Conservation (phyloP, 2,797 vertebrate genomes). For the Ptychadena robeensis region DNA sequence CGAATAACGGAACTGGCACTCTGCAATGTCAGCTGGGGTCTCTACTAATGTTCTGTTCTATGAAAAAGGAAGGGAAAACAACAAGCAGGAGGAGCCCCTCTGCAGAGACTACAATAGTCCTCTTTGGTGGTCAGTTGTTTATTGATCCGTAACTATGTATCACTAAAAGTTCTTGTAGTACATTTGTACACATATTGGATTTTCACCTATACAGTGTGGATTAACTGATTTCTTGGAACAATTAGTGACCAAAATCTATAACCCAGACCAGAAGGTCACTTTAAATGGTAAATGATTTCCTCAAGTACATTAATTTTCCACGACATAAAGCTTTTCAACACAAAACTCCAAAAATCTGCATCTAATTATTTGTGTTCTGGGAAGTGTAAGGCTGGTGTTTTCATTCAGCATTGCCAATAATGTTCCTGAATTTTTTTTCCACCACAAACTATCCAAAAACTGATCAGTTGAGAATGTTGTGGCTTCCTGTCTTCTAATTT, state of each 20-base stretch:
- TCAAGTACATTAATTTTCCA: neutral
- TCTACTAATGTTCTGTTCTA: too few relatives aligned
- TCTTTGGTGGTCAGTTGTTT: too few relatives aligned
- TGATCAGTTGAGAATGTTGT: neutral
- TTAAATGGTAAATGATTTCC: neutral
- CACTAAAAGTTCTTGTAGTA: too few relatives aligned
- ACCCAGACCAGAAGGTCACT: neutral
- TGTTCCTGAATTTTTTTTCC: slow-evolving; percentile 45
- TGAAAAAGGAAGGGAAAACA: too few relatives aligned
- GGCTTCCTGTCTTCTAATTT: slow-evolving; percentile 31
- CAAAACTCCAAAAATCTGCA: slow-evolving; percentile 1
- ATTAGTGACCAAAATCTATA: neutral
- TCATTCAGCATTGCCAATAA: slow-evolving; percentile 54
- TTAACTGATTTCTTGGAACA: too few relatives aligned
- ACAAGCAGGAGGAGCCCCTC: too few relatives aligned
- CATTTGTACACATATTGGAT: too few relatives aligned
- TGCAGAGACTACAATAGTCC: too few relatives aligned
- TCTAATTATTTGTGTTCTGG: slow-evolving; percentile 29
- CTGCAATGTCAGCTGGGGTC: too few relatives aligned
- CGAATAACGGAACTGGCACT: too few relatives aligned
- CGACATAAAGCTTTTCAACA: neutral
- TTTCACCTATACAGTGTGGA: too few relatives aligned
- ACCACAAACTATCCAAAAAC: neutral
- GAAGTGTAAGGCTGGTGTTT: slow-evolving; percentile 30
- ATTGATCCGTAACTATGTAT: too few relatives aligned